Evolutionary conservation across 1,140 invertebrate genomes (phyloP).

Genomic region (Temnothorax curvispinosus): DNA sequence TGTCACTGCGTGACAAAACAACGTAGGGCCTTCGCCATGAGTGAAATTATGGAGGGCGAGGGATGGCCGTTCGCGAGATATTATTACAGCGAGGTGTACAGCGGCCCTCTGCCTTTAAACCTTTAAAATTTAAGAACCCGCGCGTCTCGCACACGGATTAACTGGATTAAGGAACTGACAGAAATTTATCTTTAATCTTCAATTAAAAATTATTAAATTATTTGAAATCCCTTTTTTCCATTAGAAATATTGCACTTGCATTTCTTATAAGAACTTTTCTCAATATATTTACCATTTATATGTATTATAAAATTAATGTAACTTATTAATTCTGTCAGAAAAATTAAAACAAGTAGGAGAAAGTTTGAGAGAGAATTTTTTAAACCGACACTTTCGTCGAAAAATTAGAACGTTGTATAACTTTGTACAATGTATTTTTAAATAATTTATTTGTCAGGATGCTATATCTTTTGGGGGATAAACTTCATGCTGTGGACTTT

Average conservation of each 20-base stretch:
- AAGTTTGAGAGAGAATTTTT: not conserved
- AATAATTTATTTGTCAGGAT: not conserved
- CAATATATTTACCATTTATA: not conserved
- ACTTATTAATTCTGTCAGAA: not conserved
- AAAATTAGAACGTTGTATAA: not conserved
- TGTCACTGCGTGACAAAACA: constrained; percentile 47
- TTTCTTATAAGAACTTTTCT: not conserved
- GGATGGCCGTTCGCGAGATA: not conserved
- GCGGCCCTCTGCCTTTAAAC: no score
- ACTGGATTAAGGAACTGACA: not conserved
- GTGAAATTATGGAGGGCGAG: constrained; percentile 33
- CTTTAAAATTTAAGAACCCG: not conserved
- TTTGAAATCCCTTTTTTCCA: not conserved
- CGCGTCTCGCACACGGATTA: not conserved
- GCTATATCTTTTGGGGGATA: not conserved
- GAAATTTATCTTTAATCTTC: not conserved
- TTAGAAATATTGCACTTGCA: not conserved
- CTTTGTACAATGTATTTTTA: not conserved
- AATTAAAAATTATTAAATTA: not conserved
- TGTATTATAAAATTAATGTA: not conserved
- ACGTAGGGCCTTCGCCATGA: constrained; percentile 25
- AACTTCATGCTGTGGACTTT: not conserved
- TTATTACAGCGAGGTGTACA: not conserved
- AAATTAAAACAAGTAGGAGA: not conserved
- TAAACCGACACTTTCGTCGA: not conserved